phyloP scores from a whole-genome alignment of 2,888 invertebrate species.

The Hemaris fuciformis region DNA sequence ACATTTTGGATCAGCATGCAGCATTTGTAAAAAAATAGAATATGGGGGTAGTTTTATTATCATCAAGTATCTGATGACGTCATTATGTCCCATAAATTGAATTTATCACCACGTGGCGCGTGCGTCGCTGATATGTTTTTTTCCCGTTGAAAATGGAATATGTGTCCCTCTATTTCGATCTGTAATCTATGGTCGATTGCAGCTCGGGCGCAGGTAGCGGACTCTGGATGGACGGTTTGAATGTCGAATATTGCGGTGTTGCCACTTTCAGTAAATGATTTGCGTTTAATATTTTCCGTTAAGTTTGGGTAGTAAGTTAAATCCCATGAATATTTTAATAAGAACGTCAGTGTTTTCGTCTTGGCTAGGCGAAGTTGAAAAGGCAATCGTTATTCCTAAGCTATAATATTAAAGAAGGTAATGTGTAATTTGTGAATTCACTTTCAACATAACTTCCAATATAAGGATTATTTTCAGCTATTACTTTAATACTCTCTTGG shows the following conservation, averaged over 20 bases:
- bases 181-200: conserved; percentile 47
- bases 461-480: no score
- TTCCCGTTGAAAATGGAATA: conserved; percentile 21
- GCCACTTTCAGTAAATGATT: conserved; percentile 34
- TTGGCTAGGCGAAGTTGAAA: no score
- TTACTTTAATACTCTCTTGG: no score
- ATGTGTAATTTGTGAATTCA: no score
- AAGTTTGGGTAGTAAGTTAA: not conserved
- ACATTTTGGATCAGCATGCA: not conserved
- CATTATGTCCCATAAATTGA: conserved; percentile 35
- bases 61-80: conserved; percentile 31
- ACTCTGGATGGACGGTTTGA: conserved; percentile 66
- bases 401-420: no score
- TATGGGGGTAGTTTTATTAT: conserved; percentile 3
- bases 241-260: conserved; percentile 59
- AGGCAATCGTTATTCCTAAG: no score
- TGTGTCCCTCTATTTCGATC: conserved; percentile 32
- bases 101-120: conserved; percentile 51
- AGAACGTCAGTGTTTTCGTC: no score
- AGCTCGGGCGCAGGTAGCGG: conserved; percentile 59
- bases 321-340: not conserved
- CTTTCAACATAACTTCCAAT: no score
- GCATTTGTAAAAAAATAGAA: not conserved
- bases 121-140: conserved; percentile 28
- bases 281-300: conserved; percentile 1